Conservation (phyloP, 2,113 vertebrate species). For the Gymnogyps californianus region DNA sequence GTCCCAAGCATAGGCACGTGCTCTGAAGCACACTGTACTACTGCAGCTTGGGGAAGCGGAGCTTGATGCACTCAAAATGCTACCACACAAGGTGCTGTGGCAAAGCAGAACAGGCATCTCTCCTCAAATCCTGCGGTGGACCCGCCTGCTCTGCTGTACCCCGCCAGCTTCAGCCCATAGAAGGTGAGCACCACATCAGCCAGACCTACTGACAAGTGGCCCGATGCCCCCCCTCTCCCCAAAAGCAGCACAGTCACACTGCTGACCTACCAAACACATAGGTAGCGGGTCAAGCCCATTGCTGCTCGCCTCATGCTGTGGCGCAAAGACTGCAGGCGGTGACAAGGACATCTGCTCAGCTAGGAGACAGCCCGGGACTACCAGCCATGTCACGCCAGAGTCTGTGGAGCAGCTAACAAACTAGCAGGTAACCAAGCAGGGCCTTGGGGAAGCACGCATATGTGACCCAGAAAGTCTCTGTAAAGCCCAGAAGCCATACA, state of each 20-base stretch:
- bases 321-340: background rate
- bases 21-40: background rate
- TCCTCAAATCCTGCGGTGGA: rapidly evolving
- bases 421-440: background rate
- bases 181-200: background rate
- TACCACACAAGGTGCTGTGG: background rate
- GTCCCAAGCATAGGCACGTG: background rate
- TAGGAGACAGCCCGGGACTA: background rate
- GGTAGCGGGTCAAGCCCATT: rapidly evolving
- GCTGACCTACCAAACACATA: background rate
- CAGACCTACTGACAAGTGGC: rapidly evolving
- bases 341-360: background rate
- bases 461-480: slow-evolving; percentile 5
- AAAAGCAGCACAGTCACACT: background rate
- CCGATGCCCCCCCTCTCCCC: background rate
- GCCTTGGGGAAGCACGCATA: background rate
- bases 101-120: background rate
- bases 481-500: background rate
- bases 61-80: background rate
- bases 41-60: background rate
- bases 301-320: background rate
- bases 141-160: rapidly evolving
- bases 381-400: rapidly evolving
- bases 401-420: background rate
- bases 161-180: background rate